A percentile compares a stretch with the other conserved stretches of the same genome.
These are phyloP conservation scores for Phylloscopus collybita DNA, from an alignment of 2,797 vertebrate species.

Conservation along the genomic window DNA sequence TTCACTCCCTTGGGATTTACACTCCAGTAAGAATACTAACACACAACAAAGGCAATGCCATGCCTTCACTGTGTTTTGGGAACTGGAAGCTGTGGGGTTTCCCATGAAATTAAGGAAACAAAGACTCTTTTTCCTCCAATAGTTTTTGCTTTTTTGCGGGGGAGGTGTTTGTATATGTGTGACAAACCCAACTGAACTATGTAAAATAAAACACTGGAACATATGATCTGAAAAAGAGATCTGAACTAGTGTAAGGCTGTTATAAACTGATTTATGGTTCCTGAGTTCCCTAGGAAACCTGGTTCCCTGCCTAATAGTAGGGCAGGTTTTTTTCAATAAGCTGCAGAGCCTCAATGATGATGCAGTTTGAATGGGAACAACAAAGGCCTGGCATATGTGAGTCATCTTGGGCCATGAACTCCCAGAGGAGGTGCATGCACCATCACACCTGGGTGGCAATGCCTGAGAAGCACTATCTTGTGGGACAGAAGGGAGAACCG, in stretches of 20 bases:
- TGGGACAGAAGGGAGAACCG: not conserved
- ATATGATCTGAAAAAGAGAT: not conserved
- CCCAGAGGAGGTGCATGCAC: not conserved
- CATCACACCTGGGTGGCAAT: not conserved
- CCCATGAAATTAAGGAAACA: conserved; percentile 43
- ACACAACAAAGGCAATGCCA: not conserved
- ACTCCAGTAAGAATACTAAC: not conserved
- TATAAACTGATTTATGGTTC: not conserved
- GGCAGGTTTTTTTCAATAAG: not conserved
- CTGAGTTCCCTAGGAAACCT: not conserved
- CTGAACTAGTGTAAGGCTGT: not conserved
- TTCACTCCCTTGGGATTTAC: not conserved
- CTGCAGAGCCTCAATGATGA: not conserved
- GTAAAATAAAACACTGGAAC: not conserved
- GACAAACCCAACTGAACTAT: not conserved
- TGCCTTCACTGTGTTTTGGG: not conserved
- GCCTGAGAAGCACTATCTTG: not conserved
- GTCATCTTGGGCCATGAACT: not conserved
- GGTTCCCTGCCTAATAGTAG: not conserved
- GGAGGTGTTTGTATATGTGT: not conserved
- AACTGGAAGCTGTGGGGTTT: conserved; percentile 30
- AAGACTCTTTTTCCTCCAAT: conserved; percentile 23
- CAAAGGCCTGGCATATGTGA: not conserved
- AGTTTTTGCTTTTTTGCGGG: not conserved
- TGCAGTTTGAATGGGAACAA: not conserved